These are phyloP conservation scores for Bergia puertoricense DNA, from an alignment of 92 coral and sea anemone genomes.

Conservation along the genomic window DNA sequence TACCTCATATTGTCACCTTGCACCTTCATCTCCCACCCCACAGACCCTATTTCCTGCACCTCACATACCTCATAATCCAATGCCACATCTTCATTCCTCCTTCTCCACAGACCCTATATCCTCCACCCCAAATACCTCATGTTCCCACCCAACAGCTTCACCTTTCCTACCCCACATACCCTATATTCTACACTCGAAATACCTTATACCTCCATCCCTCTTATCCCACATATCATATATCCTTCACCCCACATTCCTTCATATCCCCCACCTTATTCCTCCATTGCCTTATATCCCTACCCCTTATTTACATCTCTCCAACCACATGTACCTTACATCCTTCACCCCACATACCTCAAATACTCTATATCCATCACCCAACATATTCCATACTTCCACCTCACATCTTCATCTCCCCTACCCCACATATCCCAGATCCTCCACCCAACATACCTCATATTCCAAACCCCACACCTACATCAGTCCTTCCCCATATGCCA, in stretches of 20 bases:
- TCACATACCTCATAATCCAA: background rate
- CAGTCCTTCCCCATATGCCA: background rate
- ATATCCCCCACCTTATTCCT: too few relatives aligned
- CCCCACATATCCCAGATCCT: background rate
- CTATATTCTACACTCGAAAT: background rate
- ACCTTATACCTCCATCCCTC: too few relatives aligned
- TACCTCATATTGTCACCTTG: background rate
- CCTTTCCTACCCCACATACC: background rate
- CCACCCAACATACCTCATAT: background rate
- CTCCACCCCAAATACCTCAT: background rate
- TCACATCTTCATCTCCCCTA: too few relatives aligned
- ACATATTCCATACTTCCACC: background rate
- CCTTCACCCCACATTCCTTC: too few relatives aligned
- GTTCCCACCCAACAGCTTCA: background rate
- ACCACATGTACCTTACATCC: too few relatives aligned
- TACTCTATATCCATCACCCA: background rate
- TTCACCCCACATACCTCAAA: too few relatives aligned
- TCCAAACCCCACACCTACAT: background rate
- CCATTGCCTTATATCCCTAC: too few relatives aligned
- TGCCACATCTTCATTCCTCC: too few relatives aligned
- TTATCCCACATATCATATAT: too few relatives aligned
- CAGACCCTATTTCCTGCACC: background rate
- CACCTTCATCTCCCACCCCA: too few relatives aligned
- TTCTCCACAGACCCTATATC: background rate
- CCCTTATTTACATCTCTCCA: too few relatives aligned